Conservation (phyloP, 2,113 vertebrate species). For the Crocuta crocuta region DNA sequence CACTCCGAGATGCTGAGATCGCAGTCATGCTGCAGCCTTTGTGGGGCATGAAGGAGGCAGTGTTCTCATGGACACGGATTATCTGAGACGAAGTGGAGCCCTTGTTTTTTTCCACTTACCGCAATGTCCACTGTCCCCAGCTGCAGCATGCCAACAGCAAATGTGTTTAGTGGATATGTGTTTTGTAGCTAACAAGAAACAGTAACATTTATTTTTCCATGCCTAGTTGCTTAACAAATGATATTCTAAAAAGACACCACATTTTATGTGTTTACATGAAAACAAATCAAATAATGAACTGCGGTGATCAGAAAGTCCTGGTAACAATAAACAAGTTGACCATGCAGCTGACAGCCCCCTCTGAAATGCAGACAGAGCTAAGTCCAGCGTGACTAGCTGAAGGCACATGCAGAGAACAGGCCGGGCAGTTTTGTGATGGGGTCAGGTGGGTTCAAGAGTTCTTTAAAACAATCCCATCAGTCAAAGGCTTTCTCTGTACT, state of each 20-base stretch:
- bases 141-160: constrained; percentile 70
- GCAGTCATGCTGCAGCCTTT: constrained; percentile 10
- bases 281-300: constrained; percentile 67
- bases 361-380: constrained; percentile 68
- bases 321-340: constrained; percentile 49
- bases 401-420: constrained; percentile 84
- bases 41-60: constrained; percentile 5
- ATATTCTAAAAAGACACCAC: constrained; percentile 71
- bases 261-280: constrained; percentile 72
- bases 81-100: constrained; percentile 42
- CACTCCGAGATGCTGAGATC: not conserved
- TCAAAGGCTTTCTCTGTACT: constrained; percentile 58
- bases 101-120: constrained; percentile 62
- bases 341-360: constrained; percentile 79
- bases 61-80: constrained; percentile 47
- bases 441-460: constrained; percentile 63
- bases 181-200: constrained; percentile 76
- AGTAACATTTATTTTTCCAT: constrained; percentile 69
- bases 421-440: constrained; percentile 69
- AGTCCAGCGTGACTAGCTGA: constrained; percentile 65
- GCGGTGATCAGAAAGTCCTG: constrained; percentile 66
- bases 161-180: constrained; percentile 75
- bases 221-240: constrained; percentile 71
- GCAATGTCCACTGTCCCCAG: constrained; percentile 73
- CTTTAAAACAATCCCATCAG: constrained; percentile 53